Evolutionary conservation across 2,113 vertebrate species (phyloP).

Genomic region (Elephas maximus): DNA sequence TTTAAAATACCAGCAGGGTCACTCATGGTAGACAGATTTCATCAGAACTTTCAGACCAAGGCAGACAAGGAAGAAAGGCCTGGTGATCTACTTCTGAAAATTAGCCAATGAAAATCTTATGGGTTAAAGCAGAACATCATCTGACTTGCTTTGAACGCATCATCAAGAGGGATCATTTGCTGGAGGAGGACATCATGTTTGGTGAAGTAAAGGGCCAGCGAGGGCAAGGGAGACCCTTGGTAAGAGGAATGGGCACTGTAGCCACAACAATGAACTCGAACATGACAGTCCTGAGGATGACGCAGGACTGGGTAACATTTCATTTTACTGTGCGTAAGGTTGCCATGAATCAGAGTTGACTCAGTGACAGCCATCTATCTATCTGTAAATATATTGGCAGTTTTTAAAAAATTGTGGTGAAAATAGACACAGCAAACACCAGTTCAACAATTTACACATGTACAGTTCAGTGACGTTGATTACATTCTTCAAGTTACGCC

Average conservation of each 20-base stretch:
- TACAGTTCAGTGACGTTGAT: not conserved
- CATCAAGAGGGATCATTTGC: not conserved
- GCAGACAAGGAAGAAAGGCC: not conserved
- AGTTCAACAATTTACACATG: not conserved
- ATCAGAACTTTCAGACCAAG: not conserved
- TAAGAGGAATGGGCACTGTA: not conserved
- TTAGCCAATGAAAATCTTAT: not conserved
- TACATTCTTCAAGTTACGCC: not conserved
- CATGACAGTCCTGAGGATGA: not conserved
- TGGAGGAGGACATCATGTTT: not conserved
- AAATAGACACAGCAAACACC: not conserved
- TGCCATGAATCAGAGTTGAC: not conserved
- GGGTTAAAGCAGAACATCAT: not conserved
- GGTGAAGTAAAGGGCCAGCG: not conserved
- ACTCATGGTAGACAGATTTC: not conserved
- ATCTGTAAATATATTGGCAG: not conserved
- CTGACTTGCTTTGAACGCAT: not conserved
- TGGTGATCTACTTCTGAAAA: not conserved
- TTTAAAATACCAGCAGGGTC: not conserved
- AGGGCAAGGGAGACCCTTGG: not conserved
- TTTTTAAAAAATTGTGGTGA: too few relatives aligned
- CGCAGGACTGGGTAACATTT: not conserved
- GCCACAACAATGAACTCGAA: not conserved
- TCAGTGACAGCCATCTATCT: not conserved
- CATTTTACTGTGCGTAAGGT: not conserved